These are phyloP conservation scores for Osedax frankpressi DNA, from an alignment of 2,888 invertebrate genomes.

Conservation along the genomic window DNA sequence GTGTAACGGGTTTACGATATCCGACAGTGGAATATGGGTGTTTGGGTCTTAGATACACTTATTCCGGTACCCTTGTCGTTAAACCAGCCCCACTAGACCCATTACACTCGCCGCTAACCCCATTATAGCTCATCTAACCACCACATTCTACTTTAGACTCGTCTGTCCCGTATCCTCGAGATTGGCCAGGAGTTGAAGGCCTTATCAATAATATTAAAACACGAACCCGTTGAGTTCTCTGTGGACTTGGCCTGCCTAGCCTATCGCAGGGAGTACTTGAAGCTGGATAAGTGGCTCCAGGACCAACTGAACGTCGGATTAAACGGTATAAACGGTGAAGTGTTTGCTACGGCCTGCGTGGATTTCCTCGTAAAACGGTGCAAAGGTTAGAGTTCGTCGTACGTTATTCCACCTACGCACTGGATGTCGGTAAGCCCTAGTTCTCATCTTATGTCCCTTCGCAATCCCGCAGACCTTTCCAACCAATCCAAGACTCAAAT, in stretches of 20 bases:
- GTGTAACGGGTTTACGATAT: too few species aligned
- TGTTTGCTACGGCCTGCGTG: constrained; percentile 47
- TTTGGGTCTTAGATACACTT: too few species aligned
- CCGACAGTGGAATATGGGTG: too few species aligned
- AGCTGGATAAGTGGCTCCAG: constrained; percentile 92
- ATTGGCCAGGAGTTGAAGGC: constrained; percentile 84
- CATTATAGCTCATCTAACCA: too few species aligned
- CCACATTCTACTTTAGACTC: constrained; percentile 50
- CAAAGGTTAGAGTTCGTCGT: constrained; percentile 15
- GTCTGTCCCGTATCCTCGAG: constrained; percentile 83
- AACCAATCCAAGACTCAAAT: constrained; percentile 65
- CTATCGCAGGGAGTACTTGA: constrained; percentile 86
- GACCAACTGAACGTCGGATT: constrained; percentile 63
- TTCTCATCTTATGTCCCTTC: too few species aligned
- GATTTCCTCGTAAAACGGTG: constrained; percentile 58
- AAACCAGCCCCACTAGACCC: too few species aligned
- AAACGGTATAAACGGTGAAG: constrained; percentile 31
- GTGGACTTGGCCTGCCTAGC: constrained; percentile 95
- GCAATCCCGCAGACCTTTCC: too few species aligned
- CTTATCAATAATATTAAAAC: constrained; percentile 74
- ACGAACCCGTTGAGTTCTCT: constrained; percentile 65
- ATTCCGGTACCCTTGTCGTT: too few species aligned
- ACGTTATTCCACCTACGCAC: too few species aligned
- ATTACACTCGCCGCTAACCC: too few species aligned
- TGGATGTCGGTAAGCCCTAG: too few species aligned